phyloP scores from a whole-genome alignment of 1,140 invertebrate genomes.

The Yoshiicerus persimilis region DNA sequence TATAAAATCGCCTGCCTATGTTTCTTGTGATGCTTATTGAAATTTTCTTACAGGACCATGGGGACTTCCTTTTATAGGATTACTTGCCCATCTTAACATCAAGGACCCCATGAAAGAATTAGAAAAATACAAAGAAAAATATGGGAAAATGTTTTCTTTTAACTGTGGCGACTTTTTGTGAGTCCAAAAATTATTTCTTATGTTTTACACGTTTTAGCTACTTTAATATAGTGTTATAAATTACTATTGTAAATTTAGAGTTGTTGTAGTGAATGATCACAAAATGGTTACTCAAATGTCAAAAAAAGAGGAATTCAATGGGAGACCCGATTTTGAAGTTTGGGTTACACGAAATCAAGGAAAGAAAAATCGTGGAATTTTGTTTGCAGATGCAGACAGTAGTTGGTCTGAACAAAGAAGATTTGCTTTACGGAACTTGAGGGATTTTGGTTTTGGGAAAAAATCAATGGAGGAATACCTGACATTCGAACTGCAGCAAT shows the following conservation, averaged over 20 bases:
- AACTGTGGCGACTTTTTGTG: conserved; percentile 19
- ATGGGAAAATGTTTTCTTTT: conserved; percentile 28
- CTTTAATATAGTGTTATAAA: no score
- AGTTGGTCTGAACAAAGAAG: conserved; percentile 27
- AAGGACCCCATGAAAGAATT: not conserved
- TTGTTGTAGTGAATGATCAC: conserved; percentile 26
- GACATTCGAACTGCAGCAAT: not conserved
- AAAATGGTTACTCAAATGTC: conserved; percentile 1
- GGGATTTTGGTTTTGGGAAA: conserved; percentile 29
- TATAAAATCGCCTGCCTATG: no score
- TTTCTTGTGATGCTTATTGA: not conserved
- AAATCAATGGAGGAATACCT: conserved; percentile 6
- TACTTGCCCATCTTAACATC: not conserved
- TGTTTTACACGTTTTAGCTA: not conserved
- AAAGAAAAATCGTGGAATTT: conserved; percentile 34
- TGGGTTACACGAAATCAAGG: conserved; percentile 21
- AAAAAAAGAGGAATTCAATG: conserved; percentile 26
- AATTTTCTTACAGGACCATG: conserved; percentile 16
- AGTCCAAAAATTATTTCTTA: not conserved
- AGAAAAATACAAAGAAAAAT: conserved; percentile 19
- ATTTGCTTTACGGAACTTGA: conserved; percentile 10
- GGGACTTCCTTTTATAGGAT: conserved; percentile 8
- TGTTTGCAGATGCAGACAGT: conserved; percentile 2
- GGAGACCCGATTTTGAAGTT: conserved; percentile 23
- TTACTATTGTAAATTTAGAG: not conserved